Evolutionary conservation across 2,113 vertebrate genomes (phyloP).

Genomic region (Sceloporus undulatus): DNA sequence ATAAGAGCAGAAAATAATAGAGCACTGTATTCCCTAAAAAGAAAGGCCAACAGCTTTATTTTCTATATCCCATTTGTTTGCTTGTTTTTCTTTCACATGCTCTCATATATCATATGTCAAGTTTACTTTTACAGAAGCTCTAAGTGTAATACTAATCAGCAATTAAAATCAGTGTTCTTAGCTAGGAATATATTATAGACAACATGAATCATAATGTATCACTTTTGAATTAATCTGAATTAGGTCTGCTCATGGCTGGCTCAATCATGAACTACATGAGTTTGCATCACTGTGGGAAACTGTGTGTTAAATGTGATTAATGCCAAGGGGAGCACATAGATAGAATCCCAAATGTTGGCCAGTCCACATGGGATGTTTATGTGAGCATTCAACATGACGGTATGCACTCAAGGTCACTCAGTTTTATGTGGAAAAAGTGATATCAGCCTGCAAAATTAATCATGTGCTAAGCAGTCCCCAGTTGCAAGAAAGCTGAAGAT

Average conservation of each 20-base stretch:
- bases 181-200: not conserved
- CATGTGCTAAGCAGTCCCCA: conserved; percentile 23
- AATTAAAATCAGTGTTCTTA: conserved; percentile 23
- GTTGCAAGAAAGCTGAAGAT: conserved; percentile 9
- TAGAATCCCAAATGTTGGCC: not conserved
- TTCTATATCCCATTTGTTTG: conserved; percentile 7
- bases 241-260: not conserved
- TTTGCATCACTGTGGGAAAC: not conserved
- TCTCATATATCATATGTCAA: not conserved
- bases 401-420: not conserved
- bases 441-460: conserved; percentile 23
- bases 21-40: conserved; percentile 29
- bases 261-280: not conserved
- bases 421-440: not conserved
- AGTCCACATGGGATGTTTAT: not conserved
- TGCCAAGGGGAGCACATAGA: not conserved
- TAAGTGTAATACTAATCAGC: not conserved
- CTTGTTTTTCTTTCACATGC: not conserved
- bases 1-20: not conserved
- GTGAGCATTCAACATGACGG: not conserved
- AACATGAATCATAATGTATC: not conserved
- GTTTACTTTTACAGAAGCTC: not conserved
- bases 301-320: not conserved
- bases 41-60: conserved; percentile 28
- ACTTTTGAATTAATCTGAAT: conserved; percentile 25